Conservation (phyloP, 2,113 vertebrate genomes). For the Entomyzon cyanotis region DNA sequence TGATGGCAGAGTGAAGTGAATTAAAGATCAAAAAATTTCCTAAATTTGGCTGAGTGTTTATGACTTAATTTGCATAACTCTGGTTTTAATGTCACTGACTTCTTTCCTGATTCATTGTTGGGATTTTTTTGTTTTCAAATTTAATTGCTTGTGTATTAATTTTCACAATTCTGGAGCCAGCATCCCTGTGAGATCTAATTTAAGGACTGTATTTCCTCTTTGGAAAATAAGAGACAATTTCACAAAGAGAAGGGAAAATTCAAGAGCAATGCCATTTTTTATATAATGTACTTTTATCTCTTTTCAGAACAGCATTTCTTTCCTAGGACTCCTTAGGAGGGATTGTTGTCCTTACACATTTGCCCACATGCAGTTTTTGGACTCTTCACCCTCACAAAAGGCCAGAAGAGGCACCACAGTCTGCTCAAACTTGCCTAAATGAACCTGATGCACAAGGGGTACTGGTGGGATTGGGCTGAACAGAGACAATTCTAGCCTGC, state of each 20-base stretch:
- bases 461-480: neutral
- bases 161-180: conserved; percentile 50
- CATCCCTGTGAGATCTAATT: conserved; percentile 35
- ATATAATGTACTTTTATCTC: neutral
- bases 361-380: neutral
- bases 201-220: conserved; percentile 25
- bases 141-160: conserved; percentile 37
- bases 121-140: conserved; percentile 19
- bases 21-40: conserved; percentile 16
- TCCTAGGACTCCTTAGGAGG: neutral
- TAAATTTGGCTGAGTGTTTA: conserved; percentile 10
- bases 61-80: conserved; percentile 35
- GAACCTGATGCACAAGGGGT: neutral
- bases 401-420: neutral
- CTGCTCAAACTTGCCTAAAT: neutral
- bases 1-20: conserved; percentile 34
- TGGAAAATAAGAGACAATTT: neutral
- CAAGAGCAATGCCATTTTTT: neutral
- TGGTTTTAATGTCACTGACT: conserved; percentile 7
- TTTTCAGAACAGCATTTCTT: neutral
- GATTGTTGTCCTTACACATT: neutral
- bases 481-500: neutral
- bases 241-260: neutral
- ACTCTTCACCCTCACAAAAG: neutral
- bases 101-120: neutral